These are phyloP conservation scores for Epistrophella euchroma DNA, from an alignment of 2,888 invertebrate species.

Conservation along the genomic window DNA sequence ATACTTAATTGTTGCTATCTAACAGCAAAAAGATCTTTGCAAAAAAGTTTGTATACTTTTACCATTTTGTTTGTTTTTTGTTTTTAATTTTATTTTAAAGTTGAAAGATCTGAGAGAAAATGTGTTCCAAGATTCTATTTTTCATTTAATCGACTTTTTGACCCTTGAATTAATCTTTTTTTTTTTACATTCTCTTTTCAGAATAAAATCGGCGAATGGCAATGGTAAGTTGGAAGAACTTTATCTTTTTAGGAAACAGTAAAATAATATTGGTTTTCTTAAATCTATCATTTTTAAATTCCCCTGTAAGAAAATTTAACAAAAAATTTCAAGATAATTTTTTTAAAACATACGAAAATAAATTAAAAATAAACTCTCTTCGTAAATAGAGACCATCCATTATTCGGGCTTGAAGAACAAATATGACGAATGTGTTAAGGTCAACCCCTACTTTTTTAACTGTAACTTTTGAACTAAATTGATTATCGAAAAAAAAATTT, in stretches of 20 bases:
- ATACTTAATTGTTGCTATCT: constrained; percentile 53
- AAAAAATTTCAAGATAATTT: too few relatives aligned
- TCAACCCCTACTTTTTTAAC: too few relatives aligned
- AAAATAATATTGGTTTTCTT: too few relatives aligned
- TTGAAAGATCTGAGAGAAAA: constrained; percentile 9
- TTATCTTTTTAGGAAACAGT: not conserved
- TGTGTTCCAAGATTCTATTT: constrained; percentile 39
- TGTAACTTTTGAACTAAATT: too few relatives aligned
- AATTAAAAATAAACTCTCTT: too few relatives aligned
- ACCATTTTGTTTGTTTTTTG: constrained; percentile 1
- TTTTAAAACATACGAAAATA: too few relatives aligned
- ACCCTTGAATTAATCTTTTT: constrained; percentile 54
- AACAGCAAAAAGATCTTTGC: not conserved
- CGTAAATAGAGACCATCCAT: too few relatives aligned
- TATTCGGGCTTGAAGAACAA: too few relatives aligned
- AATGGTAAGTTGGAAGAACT: constrained; percentile 82
- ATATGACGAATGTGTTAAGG: too few relatives aligned
- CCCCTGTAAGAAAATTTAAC: too few relatives aligned
- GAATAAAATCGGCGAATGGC: constrained; percentile 84
- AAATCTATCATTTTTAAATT: too few relatives aligned
- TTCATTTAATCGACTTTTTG: constrained; percentile 55
- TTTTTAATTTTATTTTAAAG: constrained; percentile 16
- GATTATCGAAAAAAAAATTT: too few relatives aligned
- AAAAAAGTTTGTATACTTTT: constrained; percentile 45
- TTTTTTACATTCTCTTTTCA: constrained; percentile 79